These are phyloP conservation scores for Bos javanicus DNA, from an alignment of 2,113 vertebrate genomes.

Conservation along the genomic window DNA sequence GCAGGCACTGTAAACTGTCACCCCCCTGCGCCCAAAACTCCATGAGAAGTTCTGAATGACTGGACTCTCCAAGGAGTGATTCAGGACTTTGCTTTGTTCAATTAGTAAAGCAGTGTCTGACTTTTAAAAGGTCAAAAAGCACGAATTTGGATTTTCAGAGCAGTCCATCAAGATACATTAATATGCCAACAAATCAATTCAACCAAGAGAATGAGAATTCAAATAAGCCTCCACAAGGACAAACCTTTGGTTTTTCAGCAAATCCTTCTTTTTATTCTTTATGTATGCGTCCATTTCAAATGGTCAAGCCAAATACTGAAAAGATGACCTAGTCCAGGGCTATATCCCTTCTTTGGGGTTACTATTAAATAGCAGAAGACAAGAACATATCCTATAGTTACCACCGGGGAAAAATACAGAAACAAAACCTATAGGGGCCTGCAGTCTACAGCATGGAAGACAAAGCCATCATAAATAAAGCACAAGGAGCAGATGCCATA, in stretches of 20 bases:
- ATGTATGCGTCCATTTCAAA: not conserved
- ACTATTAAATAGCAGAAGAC: not conserved
- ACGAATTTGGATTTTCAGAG: not conserved
- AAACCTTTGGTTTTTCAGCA: not conserved
- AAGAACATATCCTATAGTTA: not conserved
- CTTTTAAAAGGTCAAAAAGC: conserved; percentile 51
- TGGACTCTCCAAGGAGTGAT: not conserved
- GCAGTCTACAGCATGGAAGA: not conserved
- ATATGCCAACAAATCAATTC: conserved; percentile 32
- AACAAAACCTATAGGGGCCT: not conserved
- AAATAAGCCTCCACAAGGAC: conserved; percentile 22
- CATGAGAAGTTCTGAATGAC: not conserved
- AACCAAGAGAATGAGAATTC: conserved; percentile 44
- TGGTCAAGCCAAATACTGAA: not conserved
- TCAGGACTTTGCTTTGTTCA: not conserved
- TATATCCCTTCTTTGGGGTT: not conserved
- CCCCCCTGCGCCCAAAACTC: not conserved
- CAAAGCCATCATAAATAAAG: not conserved
- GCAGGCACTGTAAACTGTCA: not conserved
- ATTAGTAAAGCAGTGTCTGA: not conserved
- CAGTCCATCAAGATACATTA: conserved; percentile 27
- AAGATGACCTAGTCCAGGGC: not conserved
- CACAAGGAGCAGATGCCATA: not conserved
- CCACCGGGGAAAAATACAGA: not conserved
- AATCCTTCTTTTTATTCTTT: conserved; percentile 3